phyloP scores from a whole-genome alignment of 1,140 invertebrate species.

The Conus betulinus region DNA sequence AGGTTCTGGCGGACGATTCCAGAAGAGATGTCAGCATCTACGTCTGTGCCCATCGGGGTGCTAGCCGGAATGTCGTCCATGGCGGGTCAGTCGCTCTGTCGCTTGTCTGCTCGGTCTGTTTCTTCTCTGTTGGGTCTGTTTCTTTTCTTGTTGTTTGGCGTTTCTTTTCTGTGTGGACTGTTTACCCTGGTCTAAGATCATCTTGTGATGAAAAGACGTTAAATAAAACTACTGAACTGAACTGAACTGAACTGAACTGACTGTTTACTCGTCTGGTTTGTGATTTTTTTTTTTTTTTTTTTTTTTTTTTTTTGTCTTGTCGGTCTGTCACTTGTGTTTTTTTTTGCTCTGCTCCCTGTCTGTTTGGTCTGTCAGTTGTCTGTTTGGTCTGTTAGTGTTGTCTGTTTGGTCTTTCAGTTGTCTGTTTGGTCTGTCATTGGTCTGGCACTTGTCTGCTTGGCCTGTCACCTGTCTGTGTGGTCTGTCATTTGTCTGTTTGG shows the following conservation, averaged over 20 bases:
- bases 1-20: constrained; percentile 17
- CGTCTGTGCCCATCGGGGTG: neutral
- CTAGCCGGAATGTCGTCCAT: neutral
- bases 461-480: neutral
- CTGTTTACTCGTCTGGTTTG: neutral
- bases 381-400: neutral
- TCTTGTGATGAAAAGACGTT: too few species aligned
- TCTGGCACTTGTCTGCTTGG: too few species aligned
- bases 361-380: neutral
- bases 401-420: neutral
- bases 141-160: neutral
- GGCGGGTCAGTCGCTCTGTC: neutral
- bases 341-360: neutral
- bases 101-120: neutral
- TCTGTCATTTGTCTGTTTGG: neutral
- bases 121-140: neutral
- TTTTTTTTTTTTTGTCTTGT: neutral
- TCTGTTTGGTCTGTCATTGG: neutral
- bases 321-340: neutral
- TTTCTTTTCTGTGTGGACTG: neutral
- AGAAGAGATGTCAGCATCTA: constrained; percentile 27
- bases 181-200: too few species aligned
- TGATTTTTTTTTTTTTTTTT: neutral
- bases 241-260: too few species aligned
- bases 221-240: neutral